These are phyloP conservation scores for Pyrgilauda ruficollis DNA, from an alignment of 2,113 vertebrate species.

Conservation along the genomic window DNA sequence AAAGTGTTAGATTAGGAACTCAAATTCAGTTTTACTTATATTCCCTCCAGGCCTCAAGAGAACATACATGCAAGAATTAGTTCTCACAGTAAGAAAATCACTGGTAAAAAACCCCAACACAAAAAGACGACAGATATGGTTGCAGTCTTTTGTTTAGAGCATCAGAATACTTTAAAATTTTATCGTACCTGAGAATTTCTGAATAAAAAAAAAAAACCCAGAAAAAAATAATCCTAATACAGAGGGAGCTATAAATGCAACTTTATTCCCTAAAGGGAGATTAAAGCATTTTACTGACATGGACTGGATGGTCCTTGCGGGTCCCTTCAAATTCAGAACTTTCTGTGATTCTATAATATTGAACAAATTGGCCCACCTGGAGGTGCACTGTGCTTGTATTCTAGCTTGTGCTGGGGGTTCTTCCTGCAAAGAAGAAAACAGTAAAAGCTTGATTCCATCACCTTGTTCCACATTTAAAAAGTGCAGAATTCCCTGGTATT, in stretches of 20 bases:
- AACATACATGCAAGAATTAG: not conserved
- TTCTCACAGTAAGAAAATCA: not conserved
- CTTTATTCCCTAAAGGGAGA: not conserved
- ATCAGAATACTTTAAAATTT: not conserved
- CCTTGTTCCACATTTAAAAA: not conserved
- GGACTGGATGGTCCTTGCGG: not conserved
- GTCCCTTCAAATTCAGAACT: not conserved
- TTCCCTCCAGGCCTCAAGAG: not conserved
- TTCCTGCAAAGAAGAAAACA: slow-evolving; percentile 67
- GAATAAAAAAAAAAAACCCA: not conserved
- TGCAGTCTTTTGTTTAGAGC: not conserved
- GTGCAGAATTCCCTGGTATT: not conserved
- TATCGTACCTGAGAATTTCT: not conserved
- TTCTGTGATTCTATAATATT: not conserved
- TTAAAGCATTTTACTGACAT: not conserved
- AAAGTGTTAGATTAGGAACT: not conserved
- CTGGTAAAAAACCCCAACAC: not conserved
- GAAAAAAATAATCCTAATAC: not conserved
- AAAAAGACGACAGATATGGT: not conserved
- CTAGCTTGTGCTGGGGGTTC: slow-evolving; percentile 80
- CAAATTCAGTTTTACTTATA: not conserved
- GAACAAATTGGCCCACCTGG: slow-evolving; percentile 57
- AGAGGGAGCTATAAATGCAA: not conserved
- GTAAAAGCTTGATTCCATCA: not conserved
- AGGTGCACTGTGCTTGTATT: slow-evolving; percentile 73